Base-by-base conservation (phyloP, 2,797 vertebrate genomes). In the Mycteria americana region DNA sequence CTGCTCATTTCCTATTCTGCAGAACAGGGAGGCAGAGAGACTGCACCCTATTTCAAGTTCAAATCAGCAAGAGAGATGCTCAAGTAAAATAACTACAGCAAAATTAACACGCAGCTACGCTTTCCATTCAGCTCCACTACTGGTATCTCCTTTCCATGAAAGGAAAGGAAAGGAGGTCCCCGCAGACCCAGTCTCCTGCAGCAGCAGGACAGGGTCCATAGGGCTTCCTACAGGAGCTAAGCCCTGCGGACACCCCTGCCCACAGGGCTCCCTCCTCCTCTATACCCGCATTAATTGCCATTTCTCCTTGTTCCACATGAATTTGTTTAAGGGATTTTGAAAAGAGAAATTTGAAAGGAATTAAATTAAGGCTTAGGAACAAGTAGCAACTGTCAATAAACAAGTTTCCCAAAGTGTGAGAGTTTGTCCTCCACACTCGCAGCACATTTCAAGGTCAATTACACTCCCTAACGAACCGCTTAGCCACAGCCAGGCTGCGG, bases 381-480 rank as follows among this genome's bases (percentile, higher is more conserved):
- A 92, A 93, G 37, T 41, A 53, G 50, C 43, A 96, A 64, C 50
- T 27, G 33, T 59, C 74, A 96, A 76, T 86, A 97, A 97, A 93
- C 45, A 95, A 89, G 72, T 46, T 81, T 31, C 81, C 82, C 54
- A 53, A 97, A 96, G 91, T 48, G 54, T 57, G 54, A 89, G 95
- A 80, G 91, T 57, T 70, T 78, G 79, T 92, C 70, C 92, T 76
- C 83, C 0, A 0, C 45, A 41, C 69, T 93, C 77, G 17, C 68
- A 89, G 79, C 69, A 77, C 88, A 95, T 96, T 97, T 96, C 96
- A 98, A 97, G 96, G 95, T 94, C 91, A 96, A 39, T 89, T 94
- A 83, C 31, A 12, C 93, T 96, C 79, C 92, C 87, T 92, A 91
- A 96, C 50, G 60, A 96, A 64, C 31, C 30, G 6, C 94, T 67